Conservation (phyloP, 1,140 invertebrate species). For the Zaprionus ornatus region DNA sequence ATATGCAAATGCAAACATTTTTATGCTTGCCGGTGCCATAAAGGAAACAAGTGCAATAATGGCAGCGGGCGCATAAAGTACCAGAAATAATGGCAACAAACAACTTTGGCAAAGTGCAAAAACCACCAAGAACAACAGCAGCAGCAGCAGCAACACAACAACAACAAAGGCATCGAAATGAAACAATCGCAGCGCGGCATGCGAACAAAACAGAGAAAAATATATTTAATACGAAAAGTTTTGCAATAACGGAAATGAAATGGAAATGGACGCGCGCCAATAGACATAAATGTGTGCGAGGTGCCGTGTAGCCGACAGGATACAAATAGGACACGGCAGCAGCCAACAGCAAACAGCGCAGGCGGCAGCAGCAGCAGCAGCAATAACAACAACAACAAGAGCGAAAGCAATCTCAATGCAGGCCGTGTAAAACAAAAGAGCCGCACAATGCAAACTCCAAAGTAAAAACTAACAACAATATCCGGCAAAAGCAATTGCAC, state of each 20-base stretch:
- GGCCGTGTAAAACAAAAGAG: conserved; percentile 71
- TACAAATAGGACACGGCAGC: conserved; percentile 78
- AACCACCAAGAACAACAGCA: conserved; percentile 50
- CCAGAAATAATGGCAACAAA: conserved; percentile 77
- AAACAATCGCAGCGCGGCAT: conserved; percentile 64
- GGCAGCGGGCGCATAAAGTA: conserved; percentile 70
- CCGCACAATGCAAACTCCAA: conserved; percentile 68
- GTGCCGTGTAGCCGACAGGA: conserved; percentile 62
- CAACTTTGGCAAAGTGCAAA: conserved; percentile 77
- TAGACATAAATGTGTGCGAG: conserved; percentile 77
- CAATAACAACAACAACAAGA: conserved; percentile 40
- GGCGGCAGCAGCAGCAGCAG: conserved; percentile 33
- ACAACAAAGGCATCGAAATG: conserved; percentile 66
- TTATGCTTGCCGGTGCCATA: conserved; percentile 70
- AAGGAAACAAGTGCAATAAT: conserved; percentile 81
- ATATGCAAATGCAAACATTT: conserved; percentile 74
- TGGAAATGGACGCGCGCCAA: conserved; percentile 81
- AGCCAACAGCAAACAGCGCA: conserved; percentile 28
- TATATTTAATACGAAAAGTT: conserved; percentile 82
- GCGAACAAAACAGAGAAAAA: conserved; percentile 58
- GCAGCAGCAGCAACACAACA: conserved; percentile 33
- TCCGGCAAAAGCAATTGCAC: conserved; percentile 79
- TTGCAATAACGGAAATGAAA: conserved; percentile 82
- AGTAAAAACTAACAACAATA: conserved; percentile 81
- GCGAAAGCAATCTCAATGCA: conserved; percentile 59